phyloP scores from a whole-genome alignment of 2,797 vertebrate genomes.

The Acanthornis magna region DNA sequence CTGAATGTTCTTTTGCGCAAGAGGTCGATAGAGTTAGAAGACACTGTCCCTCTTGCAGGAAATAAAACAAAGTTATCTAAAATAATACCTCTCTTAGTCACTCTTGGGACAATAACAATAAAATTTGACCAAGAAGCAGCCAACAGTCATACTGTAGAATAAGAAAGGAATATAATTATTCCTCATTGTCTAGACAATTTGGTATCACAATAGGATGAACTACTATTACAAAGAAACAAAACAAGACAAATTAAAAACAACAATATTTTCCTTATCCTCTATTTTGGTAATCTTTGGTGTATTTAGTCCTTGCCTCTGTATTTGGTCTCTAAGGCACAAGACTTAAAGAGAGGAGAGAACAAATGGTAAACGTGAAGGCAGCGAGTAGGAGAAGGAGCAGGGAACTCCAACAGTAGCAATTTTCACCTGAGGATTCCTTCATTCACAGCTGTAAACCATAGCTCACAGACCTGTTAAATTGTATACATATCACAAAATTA shows the following conservation, averaged over 20 bases:
- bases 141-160: neutral
- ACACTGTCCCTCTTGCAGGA: neutral
- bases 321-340: neutral
- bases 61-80: neutral
- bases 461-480: neutral
- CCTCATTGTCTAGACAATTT: neutral
- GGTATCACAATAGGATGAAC: neutral
- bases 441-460: neutral
- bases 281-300: neutral
- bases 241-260: accelerated
- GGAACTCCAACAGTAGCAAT: neutral
- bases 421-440: neutral
- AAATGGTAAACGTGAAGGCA: neutral
- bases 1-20: neutral
- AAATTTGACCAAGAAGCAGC: neutral
- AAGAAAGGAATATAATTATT: neutral
- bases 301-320: neutral
- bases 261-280: neutral
- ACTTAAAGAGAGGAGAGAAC: neutral
- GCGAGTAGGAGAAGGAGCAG: neutral
- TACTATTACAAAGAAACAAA: neutral
- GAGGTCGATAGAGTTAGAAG: neutral
- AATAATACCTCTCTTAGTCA: neutral
- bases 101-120: neutral
- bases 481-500: accelerated